Evolutionary conservation across 2,113 vertebrate genomes (phyloP), one percentile per base, ranked within the genome.

Genomic region (Acanthisitta chloris): DNA sequence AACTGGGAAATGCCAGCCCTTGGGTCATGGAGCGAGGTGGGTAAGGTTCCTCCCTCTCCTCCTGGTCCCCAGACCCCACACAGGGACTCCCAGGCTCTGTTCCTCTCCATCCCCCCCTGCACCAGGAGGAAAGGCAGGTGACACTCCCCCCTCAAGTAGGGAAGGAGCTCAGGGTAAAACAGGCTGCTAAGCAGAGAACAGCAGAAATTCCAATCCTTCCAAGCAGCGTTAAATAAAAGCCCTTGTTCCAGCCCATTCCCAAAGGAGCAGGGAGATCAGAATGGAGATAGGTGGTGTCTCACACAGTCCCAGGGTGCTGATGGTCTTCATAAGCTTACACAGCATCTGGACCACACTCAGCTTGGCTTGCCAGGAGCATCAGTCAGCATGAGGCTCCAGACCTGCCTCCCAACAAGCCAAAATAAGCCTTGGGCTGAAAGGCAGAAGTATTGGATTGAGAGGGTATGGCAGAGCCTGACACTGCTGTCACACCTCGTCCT

Each of bases 21-120:
- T 0, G 48, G 48, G 7, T 5, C 17, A 9, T 9, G 7, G 20
- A 36, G 43, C 0, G 3, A 45, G 34, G 26, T 3, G 34, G 21
- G 51, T 1, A 1, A 40, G 24, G 52, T 17, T 48, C 13, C 6
- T 66, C 28, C 18, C 29, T n/a, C 36, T 19, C 29, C 16, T 17
- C 9, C 65, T 5, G 17, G 28, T 29, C 12, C 48, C 31, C 13
- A 8, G 33, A 20, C 38, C 34, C 67, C 6, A 7, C 3, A 3
- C 4, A 2, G 45, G 8, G n/a, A 14, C 28, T 71, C 17, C 36
- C 36, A 62, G 26, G 38, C 17, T 62, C 57, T 38, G 40, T 10
- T 51, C 18, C 19, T 11, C 15, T 69, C 17, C 26, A 8, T 11
- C 24, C 66, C 6, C 24, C 34, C 49, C 57, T 3, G 43, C 43